Base-by-base conservation (phyloP, 2,113 vertebrate genomes). In the Xiphorhynchus elegans region DNA sequence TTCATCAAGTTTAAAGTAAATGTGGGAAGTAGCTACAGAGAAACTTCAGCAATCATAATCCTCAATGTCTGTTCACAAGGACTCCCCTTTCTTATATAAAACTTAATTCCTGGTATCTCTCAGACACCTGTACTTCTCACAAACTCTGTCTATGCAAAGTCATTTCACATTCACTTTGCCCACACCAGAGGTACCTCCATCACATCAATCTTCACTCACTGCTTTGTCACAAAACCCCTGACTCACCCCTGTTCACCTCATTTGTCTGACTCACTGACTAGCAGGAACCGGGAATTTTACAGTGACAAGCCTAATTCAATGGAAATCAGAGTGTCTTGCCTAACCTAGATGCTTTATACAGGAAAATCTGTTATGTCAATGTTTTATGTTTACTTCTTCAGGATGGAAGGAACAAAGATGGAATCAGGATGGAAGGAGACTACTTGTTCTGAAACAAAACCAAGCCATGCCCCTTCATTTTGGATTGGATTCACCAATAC, bases 251-350 rank as follows among this genome's bases (percentile, higher is more conserved):
- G 28, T 62, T 91, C 78, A 46, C 84, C 72, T 90, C 23, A 10
- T 70, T 80, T 90, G 62, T 85, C 92, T 93, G 89, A 94, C 72
- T 94, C 87, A 86, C 50, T 69, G 69, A 74, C 39, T 74, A 52
- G 59, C 90, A 90, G 35, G 17, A 23, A 42, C 39, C 70, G 13
- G 35, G 63, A 90, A 77, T 91, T 91, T 83, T 76, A 76, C 17
- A 8, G 60, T 42, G 37, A 73, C 46, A 74, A 93, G 26, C 8
- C 33, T 58, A n/a, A n/a, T 80, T 77, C 53, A 58, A 4, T n/a
- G 29, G 67, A 80, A 91, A 85, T 74, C 24, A 18, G 59, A 92
- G 78, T 6, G 13, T 18, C 55, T 83, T 77, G 39, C 47, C 31
- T 80, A 83, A 70, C 6, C 11, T 6, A 3, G n/a, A 35, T 55